A percentile compares a stretch with the other conserved stretches of the same genome.
phyloP scores from a whole-genome alignment of 53 echinoderm and acorn worm genomes.

The Mesocentrotus franciscanus region DNA sequence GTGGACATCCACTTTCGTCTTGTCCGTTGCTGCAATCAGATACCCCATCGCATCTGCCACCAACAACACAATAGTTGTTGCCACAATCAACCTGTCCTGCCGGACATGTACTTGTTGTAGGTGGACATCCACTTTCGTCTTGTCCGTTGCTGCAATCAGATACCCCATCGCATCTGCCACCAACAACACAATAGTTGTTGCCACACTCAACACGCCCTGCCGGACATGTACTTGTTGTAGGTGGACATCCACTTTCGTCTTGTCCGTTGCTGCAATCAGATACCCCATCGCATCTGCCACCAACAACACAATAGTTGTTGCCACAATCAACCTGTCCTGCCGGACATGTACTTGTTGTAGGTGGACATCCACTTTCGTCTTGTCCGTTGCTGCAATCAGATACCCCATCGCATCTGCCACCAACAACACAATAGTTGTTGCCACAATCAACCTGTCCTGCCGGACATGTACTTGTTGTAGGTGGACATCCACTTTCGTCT shows the following conservation, averaged over 20 bases:
- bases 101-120: background rate
- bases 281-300: background rate
- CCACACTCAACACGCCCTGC: conserved; percentile 24
- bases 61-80: conserved; percentile 7
- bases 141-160: background rate
- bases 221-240: background rate
- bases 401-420: background rate
- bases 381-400: background rate
- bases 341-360: background rate
- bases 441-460: background rate
- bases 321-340: background rate
- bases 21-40: background rate
- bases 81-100: background rate
- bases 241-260: conserved; percentile 6
- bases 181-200: conserved; percentile 32
- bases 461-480: background rate
- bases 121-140: background rate
- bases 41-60: background rate
- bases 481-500: conserved; percentile 8
- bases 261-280: background rate
- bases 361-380: conserved; percentile 18
- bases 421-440: conserved; percentile 2
- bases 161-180: background rate
- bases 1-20: background rate
- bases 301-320: background rate